Evolutionary conservation across 35 echinoderm and acorn worm species (phyloP).

Genomic region (Ophioderma brevispina): DNA sequence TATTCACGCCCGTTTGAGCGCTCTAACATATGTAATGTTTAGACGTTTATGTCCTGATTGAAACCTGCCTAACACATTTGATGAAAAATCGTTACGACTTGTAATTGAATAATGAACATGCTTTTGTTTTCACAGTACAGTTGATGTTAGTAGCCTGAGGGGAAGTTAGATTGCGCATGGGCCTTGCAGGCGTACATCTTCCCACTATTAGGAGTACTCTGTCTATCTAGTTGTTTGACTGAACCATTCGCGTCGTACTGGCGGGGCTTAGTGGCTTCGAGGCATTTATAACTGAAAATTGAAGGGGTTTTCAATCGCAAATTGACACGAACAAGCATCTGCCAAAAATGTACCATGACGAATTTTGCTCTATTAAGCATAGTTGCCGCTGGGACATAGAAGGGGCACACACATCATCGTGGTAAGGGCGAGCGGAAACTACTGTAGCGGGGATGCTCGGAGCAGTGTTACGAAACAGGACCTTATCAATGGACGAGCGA

Average conservation of each 20-base stretch:
- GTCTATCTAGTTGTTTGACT: background rate
- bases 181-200: background rate
- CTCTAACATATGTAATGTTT: background rate
- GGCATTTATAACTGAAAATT: background rate
- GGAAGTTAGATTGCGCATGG: background rate
- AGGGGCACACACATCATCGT: background rate
- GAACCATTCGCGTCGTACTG: background rate
- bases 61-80: background rate
- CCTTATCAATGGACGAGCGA: background rate
- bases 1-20: background rate
- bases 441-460: background rate
- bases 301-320: background rate
- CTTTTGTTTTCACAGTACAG: slow-evolving; percentile 6
- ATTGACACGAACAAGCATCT: background rate
- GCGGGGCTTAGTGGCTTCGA: background rate
- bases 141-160: background rate
- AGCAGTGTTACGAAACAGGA: background rate
- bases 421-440: background rate
- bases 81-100: background rate
- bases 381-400: background rate
- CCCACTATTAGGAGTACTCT: background rate
- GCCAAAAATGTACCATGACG: background rate
- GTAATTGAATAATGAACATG: slow-evolving; percentile 8
- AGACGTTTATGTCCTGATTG: background rate
- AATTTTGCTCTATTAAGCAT: slow-evolving; percentile 8